Base-by-base conservation (phyloP, 2,888 invertebrate species). In the Rhagium mordax region DNA sequence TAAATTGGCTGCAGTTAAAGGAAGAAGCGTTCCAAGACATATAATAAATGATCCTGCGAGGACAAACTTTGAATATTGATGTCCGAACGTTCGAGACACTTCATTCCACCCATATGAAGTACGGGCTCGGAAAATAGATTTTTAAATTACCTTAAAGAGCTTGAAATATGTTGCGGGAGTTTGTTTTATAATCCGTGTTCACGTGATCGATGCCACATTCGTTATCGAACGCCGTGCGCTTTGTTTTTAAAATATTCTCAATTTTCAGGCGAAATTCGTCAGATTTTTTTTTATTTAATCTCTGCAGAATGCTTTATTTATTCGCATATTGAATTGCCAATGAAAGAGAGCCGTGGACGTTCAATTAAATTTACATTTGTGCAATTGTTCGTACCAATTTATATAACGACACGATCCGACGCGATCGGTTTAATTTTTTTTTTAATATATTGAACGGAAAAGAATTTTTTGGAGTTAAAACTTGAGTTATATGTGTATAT, bases 41-140 rank as follows among this genome's bases (percentile, higher is more conserved):
- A 82, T 87, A 86, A 87, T 86, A 87, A 87, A 87, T 86, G 86
- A 86, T 86, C 84, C 82, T 79, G 79, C 78, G 77, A 81, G 82
- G 85, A 86, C 86, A 84, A 84, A 85, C 84, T 86, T 86, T 86
- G 87, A 87, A 87, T 87, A 86, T 86, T 87, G 87, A 87, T 87
- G 87, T 83, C 81, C 83, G 80, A 83, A 84, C 82, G 83, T 82
- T 83, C 83, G 74, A 81, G 81, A 82, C 84, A 81, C 81, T 79
- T 81, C 81, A 77, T 79, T 79, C 77, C 82, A 78, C 81, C 80
- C 81, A 81, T 81, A 80, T 84, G 82, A 83, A 84, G 81, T 79
- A 82, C 81, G 80, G 74, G 74, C 78, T 73, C 78, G 81, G 81
- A 83, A 84, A 84, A 85, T 85, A 82, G 85, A 85, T 85, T 86